Evolutionary conservation across 2,888 invertebrate genomes (phyloP).

Genomic region (Zygothrica quintamaculata): DNA sequence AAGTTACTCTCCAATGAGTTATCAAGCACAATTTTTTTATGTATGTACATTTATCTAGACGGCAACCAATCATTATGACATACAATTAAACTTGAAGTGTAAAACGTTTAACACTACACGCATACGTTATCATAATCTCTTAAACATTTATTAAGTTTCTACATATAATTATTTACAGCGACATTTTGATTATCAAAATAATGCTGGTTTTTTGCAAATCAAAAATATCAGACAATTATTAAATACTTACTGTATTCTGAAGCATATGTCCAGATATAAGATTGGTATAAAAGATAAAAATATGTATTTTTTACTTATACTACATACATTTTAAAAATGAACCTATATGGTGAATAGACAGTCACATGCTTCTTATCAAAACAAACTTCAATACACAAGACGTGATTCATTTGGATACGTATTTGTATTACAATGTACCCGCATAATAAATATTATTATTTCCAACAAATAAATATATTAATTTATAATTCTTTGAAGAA

Average conservation of each 20-base stretch:
- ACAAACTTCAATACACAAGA: constrained; percentile 10
- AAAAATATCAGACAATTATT: constrained; percentile 1
- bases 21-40: not conserved
- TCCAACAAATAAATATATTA: no score
- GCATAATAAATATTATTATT: constrained; percentile 7
- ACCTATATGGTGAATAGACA: no score
- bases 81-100: constrained; percentile 38
- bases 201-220: not conserved
- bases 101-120: constrained; percentile 54
- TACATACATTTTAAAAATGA: no score
- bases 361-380: constrained; percentile 34
- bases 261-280: constrained; percentile 4
- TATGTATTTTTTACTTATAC: no score
- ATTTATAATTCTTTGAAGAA: not conserved
- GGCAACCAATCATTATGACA: constrained; percentile 48
- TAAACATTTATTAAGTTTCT: constrained; percentile 20
- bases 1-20: constrained; percentile 6
- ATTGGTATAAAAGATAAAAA: not conserved
- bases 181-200: constrained; percentile 21
- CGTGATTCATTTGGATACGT: constrained; percentile 45
- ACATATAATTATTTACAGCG: constrained; percentile 29
- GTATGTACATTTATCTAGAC: constrained; percentile 19
- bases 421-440: constrained; percentile 14
- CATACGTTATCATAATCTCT: constrained; percentile 66
- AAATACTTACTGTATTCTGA: not conserved